These are phyloP conservation scores for Paramisgurnus dabryanus DNA, from an alignment of 2,113 vertebrate species.

Conservation along the genomic window DNA sequence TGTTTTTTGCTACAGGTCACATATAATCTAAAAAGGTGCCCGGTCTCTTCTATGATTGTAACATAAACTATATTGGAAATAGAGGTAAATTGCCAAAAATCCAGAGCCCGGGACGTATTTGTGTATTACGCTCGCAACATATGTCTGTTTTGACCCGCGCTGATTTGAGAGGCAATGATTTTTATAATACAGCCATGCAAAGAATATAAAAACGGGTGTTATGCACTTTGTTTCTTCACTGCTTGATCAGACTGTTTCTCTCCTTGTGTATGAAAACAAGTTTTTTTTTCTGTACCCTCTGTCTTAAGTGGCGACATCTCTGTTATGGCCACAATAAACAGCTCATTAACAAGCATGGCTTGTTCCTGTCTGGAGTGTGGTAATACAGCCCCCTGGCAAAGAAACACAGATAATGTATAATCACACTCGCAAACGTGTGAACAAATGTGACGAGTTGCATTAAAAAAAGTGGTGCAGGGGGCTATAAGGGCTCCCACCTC, in stretches of 20 bases:
- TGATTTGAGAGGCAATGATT: slow-evolving; percentile 1
- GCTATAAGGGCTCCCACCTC: neutral
- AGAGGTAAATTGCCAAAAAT: slow-evolving; percentile 45
- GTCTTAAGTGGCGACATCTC: slow-evolving; percentile 21
- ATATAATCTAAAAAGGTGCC: slow-evolving; percentile 56
- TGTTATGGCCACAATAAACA: slow-evolving; percentile 30
- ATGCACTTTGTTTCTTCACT: slow-evolving; percentile 20
- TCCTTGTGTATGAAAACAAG: slow-evolving; percentile 34
- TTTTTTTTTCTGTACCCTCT: neutral
- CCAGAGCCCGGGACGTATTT: slow-evolving; percentile 29
- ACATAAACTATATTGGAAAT: slow-evolving; percentile 51
- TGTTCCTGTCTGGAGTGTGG: slow-evolving; percentile 41
- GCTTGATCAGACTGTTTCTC: neutral
- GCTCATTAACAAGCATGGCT: slow-evolving; percentile 46
- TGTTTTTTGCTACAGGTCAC: slow-evolving; percentile 62
- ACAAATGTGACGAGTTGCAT: slow-evolving; percentile 43
- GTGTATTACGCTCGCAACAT: slow-evolving; percentile 21
- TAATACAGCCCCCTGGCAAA: slow-evolving; percentile 47
- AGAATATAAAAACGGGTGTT: slow-evolving; percentile 23
- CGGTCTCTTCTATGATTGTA: slow-evolving; percentile 38
- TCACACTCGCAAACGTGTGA: slow-evolving; percentile 38
- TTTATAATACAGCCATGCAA: slow-evolving; percentile 3
- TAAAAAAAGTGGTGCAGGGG: slow-evolving; percentile 18
- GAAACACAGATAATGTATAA: slow-evolving; percentile 50
- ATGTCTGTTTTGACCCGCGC: slow-evolving; percentile 16